Evolutionary conservation across 1,140 invertebrate genomes (phyloP).

Genomic region (Drosophila prosaltans): DNA sequence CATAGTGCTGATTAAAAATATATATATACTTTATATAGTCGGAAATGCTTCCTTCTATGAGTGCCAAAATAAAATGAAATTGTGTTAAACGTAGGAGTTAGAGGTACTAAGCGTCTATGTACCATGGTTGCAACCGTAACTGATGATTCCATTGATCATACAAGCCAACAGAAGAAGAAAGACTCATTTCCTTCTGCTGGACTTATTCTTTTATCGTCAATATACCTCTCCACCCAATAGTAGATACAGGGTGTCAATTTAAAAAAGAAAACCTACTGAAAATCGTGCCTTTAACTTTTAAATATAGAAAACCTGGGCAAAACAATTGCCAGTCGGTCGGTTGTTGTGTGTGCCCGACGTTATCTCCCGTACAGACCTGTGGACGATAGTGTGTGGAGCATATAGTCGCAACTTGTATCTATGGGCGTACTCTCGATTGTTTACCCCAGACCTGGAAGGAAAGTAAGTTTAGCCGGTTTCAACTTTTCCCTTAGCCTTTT

Average conservation of each 20-base stretch:
- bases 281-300: constrained; percentile 74
- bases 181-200: too few relatives aligned
- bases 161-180: too few relatives aligned
- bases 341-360: constrained; percentile 41
- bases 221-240: not conserved
- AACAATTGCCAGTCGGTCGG: constrained; percentile 47
- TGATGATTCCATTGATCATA: too few relatives aligned
- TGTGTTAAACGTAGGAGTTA: too few relatives aligned
- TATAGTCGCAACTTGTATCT: too few relatives aligned
- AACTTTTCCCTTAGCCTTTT: not conserved
- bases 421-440: constrained; percentile 37
- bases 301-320: constrained; percentile 64
- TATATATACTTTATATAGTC: too few relatives aligned
- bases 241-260: not conserved
- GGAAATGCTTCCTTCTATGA: too few relatives aligned
- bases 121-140: too few relatives aligned
- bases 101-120: not conserved
- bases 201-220: too few relatives aligned
- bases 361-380: constrained; percentile 29
- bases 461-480: constrained; percentile 23
- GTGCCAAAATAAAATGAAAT: too few relatives aligned
- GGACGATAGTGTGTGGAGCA: constrained; percentile 31
- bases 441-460: constrained; percentile 41
- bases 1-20: too few relatives aligned
- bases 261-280: constrained; percentile 14